Evolutionary conservation across 1,140 invertebrate species (phyloP), one percentile per base, ranked within the genome.

Genomic region (Drosophila trapezifrons): DNA sequence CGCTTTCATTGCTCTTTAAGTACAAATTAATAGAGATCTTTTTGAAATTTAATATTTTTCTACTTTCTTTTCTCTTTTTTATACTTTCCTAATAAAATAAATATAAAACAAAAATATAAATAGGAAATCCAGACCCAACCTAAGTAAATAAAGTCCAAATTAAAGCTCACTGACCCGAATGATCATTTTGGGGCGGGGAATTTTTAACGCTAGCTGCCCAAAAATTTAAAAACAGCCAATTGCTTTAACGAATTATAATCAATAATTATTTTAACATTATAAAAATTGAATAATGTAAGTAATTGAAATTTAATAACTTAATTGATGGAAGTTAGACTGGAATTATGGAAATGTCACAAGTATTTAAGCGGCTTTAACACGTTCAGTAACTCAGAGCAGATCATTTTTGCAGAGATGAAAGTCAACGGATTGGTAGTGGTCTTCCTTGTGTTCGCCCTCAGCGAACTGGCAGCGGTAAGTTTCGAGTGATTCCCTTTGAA

Each of bases 291-390:
- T 78, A 76, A 58, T 65, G 15, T 5, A 40, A 47, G 76, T 80
- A 76, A 76, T 76, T 52, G 37, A 59, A 76, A 62, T 60, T 51
- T 74, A 84, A 89, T 67, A 71, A 89, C 73, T 80, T 80, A 74
- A 89, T 83, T 54, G 46, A 20, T 43, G 27, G 29, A 58, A 35
- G 18, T 47, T 27, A 7, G 9, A 13, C 22, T 13, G 2, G 7
- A 70, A 49, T 51, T 45, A 54, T 47, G 3, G 12, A 13, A 17
- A 22, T 59, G 1, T n/a, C 13, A 3, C 5, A 1, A 42, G 49
- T 84, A 84, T 84, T 76, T 79, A 84, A 76, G 45, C 49, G 0
- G 17, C 6, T 18, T 17, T 42, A 46, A n/a, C 15, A 12, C 0
- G 6, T 35, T 79, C 20, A 55, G 29, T 63, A 35, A 9, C 25